Base-by-base conservation (phyloP, 2,888 invertebrate species). In the Scaeva pyrastri region DNA sequence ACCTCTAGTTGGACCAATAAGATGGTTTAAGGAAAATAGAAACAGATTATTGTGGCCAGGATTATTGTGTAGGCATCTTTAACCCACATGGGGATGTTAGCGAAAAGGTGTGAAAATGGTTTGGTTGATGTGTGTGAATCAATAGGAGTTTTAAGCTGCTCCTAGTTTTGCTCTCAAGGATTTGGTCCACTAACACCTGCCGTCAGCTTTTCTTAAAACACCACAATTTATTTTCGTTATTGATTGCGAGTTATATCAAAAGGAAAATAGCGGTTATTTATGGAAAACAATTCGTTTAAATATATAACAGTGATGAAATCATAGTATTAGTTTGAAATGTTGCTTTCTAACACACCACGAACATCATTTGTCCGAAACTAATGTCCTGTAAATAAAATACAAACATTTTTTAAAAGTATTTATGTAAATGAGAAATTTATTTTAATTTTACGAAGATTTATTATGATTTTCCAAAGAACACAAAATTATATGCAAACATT, bases 11-110 rank as follows among this genome's bases (percentile, higher is more conserved):
- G 31, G 2, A 39, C 7, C n/a, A 66, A 66, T n/a, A n/a, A 71
- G 74, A 74, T 66, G 66, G 50, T 48, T 55, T 74, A 52, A 45
- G 50, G 31, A 48, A 43, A 45, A 43, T 56, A 56, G 64, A 58
- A 58, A 36, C 31, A 66, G 41, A 60, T 68, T 41, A 68, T 74
- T 80, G 79, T 60, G 74, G 56, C 45, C 39, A 21, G 41, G 52
- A 52, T 52, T 68, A 68, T 68, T 68, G 23, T 68, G 8, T 31
- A 31, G 31, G 31, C 8, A 31, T 8, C 14, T 23, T 52, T 7
- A 23, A 52, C 39, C n/a, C 36, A 10, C 39, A 7, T 66, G 12
- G 11, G 31, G 8, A 31, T 31, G 11, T 26, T 55, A 1, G 5
- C 2, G 11, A 16, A 19, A 21, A 64, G 26, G 64, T 66, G 19